Evolutionary conservation across 2,888 invertebrate genomes (phyloP).

Genomic region (Tinea pellionella): DNA sequence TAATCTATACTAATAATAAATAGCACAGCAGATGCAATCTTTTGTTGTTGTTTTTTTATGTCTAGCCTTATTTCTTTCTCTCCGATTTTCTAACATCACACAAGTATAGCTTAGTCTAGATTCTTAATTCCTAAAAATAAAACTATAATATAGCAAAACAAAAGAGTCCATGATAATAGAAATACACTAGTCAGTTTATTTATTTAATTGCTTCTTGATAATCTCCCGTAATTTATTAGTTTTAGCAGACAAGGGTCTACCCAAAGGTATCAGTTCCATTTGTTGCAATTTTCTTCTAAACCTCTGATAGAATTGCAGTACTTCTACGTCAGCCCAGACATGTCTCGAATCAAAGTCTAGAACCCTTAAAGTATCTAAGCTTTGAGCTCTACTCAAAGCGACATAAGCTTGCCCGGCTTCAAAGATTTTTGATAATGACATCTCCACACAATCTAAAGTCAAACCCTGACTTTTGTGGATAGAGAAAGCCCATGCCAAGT

Average conservation of each 20-base stretch:
- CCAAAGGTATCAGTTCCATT: slow-evolving; percentile 73
- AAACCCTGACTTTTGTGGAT: slow-evolving; percentile 97
- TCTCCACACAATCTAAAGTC: slow-evolving; percentile 95
- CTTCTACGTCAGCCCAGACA: slow-evolving; percentile 89
- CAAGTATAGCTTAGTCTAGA: too few relatives aligned
- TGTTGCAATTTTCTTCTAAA: slow-evolving; percentile 74
- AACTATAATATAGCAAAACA: background rate
- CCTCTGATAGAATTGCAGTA: slow-evolving; percentile 83
- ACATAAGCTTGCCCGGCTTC: slow-evolving; percentile 98
- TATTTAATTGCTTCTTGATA: slow-evolving; percentile 45
- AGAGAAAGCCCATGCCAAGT: slow-evolving; percentile 97
- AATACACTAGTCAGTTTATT: background rate
- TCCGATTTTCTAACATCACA: too few relatives aligned
- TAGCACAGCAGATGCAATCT: too few relatives aligned
- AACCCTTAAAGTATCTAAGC: slow-evolving; percentile 84
- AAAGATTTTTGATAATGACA: slow-evolving; percentile 91
- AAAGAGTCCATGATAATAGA: background rate
- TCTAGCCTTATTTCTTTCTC: too few relatives aligned
- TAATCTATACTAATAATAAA: too few relatives aligned
- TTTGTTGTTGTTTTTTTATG: too few relatives aligned
- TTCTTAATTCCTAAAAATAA: too few relatives aligned
- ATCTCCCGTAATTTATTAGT: slow-evolving; percentile 51
- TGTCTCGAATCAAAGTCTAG: slow-evolving; percentile 87
- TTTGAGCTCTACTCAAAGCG: slow-evolving; percentile 91
- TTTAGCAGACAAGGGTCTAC: slow-evolving; percentile 55